Evolutionary conservation across 2,113 vertebrate species (phyloP), one percentile per base, ranked within the genome.

Genomic region (Smithornis capensis): DNA sequence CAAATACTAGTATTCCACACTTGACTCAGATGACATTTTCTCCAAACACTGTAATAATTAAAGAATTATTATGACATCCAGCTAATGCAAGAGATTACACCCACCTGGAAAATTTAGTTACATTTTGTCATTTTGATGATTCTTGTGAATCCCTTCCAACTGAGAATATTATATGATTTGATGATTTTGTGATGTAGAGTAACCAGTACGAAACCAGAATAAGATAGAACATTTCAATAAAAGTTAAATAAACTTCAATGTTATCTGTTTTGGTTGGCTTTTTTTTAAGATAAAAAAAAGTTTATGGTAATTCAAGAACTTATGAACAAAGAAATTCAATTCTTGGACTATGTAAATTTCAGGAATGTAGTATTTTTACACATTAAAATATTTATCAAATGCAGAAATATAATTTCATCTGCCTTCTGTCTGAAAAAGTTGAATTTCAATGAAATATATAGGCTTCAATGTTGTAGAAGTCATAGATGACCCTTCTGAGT

Each of bases 261-360:
- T 53, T 3, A 0, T 75, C 25, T 45, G n/a, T 22, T 68, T 83
- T 40, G 11, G 11, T 29, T 47, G 33, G 2, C 9, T 0, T 22
- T 60, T 22, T 60, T 67, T 77, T 76, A 28, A 80, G 15, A 31
- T 11, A 10, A 62, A 63, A 91, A 14, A 1, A 63, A 8, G 40
- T 76, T 82, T 56, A 8, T 53, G 28, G 19, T 29, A 78, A 57
- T 78, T 89, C 10, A 87, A 80, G 16, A 70, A 69, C 9, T 6
- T 42, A 9, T 35, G 31, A 90, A 24, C 14, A 68, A 55, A 68
- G 37, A 73, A 55, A 44, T 28, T 10, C 9, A 40, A 38, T 64
- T 60, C 47, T 60, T 56, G 31, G 77, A 52, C 24, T 45, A n/a
- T 16, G 0, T 24, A 49, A 64, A 5, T 23, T 16, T 74, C 8